Evolutionary conservation across 2,113 vertebrate species (phyloP).

Genomic region (Gymnobelideus leadbeateri): DNA sequence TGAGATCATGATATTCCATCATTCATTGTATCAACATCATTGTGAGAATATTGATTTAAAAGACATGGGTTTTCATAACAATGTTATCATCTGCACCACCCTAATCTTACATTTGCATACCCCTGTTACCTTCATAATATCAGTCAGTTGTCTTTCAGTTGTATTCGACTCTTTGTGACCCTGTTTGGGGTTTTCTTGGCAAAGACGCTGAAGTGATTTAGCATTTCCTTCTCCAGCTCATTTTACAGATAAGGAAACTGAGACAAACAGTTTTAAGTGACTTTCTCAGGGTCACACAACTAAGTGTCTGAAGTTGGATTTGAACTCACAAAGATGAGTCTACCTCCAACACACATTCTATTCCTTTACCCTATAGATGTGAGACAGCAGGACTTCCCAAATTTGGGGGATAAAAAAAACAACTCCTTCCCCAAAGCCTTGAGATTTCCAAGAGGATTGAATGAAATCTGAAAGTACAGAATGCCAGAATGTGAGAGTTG

Average conservation of each 20-base stretch:
- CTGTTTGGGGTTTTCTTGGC: too few species aligned
- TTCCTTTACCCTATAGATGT: neutral
- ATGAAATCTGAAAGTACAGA: neutral
- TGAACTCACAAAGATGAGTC: too few species aligned
- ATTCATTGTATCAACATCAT: neutral
- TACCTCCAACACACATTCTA: neutral
- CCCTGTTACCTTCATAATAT: neutral
- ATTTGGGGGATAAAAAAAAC: neutral
- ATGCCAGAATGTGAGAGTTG: neutral
- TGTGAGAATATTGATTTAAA: neutral
- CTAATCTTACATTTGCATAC: neutral
- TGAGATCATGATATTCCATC: neutral
- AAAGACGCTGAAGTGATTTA: too few species aligned
- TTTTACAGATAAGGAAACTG: too few species aligned
- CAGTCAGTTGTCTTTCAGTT: too few species aligned
- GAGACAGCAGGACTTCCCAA: neutral
- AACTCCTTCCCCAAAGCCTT: neutral
- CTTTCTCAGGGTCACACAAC: too few species aligned
- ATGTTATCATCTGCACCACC: neutral
- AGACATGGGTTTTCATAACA: neutral
- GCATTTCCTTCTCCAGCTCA: too few species aligned
- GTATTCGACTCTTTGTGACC: too few species aligned
- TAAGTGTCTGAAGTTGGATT: too few species aligned
- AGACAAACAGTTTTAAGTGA: too few species aligned
- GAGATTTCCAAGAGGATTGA: neutral